Percentiles rank a stretch among this genome's conserved stretches.
Evolutionary conservation across 2,888 invertebrate species (phyloP).

Genomic region (Gymnocheta viridis): DNA sequence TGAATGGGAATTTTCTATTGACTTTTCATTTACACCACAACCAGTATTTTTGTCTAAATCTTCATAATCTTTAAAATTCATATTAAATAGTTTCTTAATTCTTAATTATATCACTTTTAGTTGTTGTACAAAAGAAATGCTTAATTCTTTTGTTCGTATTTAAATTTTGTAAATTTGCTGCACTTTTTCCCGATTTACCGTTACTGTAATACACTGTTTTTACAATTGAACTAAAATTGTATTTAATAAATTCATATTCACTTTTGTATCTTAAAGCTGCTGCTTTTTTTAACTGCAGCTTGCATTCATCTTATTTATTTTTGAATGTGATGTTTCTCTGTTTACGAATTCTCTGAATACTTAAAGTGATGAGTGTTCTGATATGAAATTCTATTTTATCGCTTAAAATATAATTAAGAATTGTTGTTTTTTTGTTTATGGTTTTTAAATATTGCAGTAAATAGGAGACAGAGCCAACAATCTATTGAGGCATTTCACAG

Average conservation of each 20-base stretch:
- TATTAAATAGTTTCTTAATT: slow-evolving; percentile 13
- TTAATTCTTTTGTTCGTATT: slow-evolving; percentile 11
- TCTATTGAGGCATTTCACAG: slow-evolving; percentile 37
- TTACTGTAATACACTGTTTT: neutral
- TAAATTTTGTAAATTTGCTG: slow-evolving; percentile 13
- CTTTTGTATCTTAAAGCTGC: slow-evolving; percentile 29
- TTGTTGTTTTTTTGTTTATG: slow-evolving; percentile 32
- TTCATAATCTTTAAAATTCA: slow-evolving; percentile 70
- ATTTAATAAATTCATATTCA: slow-evolving; percentile 13
- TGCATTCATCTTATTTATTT: slow-evolving; percentile 9
- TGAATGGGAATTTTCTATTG: slow-evolving; percentile 1
- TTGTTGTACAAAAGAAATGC: too few species aligned
- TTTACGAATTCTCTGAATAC: slow-evolving; percentile 40
- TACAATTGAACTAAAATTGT: slow-evolving; percentile 42
- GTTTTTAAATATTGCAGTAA: slow-evolving; percentile 13
- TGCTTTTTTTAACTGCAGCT: slow-evolving; percentile 12
- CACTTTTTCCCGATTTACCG: slow-evolving; percentile 23
- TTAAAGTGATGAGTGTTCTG: slow-evolving; percentile 48
- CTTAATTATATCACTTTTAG: neutral
- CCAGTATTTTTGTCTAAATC: slow-evolving; percentile 71
- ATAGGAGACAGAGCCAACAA: slow-evolving; percentile 18
- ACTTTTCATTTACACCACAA: slow-evolving; percentile 35
- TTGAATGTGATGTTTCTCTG: slow-evolving; percentile 19
- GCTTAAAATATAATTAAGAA: slow-evolving; percentile 48
- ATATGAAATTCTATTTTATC: slow-evolving; percentile 52